Percentiles rank a stretch among this genome's conserved stretches.
Conservation (phyloP, 2,113 vertebrate species). For the Eonycteris spelaea region DNA sequence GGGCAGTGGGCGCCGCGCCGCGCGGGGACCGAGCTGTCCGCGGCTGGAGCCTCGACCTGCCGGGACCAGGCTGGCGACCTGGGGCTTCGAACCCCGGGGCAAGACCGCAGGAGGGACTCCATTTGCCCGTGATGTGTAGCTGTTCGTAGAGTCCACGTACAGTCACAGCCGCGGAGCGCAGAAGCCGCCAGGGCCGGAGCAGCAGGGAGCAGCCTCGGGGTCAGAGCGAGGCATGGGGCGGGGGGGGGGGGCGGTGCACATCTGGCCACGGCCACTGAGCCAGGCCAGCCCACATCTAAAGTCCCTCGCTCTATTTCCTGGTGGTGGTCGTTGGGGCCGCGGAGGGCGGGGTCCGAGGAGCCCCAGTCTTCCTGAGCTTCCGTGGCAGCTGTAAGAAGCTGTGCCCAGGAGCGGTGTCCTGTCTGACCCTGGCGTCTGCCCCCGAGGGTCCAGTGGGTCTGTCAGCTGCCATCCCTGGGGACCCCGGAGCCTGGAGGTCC, state of each 20-base stretch:
- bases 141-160: accelerated
- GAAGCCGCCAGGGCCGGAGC: not conserved
- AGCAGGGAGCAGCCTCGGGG: accelerated
- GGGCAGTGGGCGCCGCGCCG: not conserved
- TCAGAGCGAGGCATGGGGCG: too few relatives aligned
- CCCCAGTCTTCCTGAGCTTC: too few relatives aligned
- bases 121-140: not conserved
- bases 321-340: not conserved
- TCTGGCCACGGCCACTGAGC: not conserved
- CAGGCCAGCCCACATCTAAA: not conserved
- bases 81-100: not conserved
- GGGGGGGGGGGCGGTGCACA: not conserved
- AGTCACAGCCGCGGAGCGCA: not conserved
- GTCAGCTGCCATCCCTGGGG: not conserved
- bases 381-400: too few relatives aligned
- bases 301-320: not conserved
- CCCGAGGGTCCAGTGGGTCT: too few relatives aligned
- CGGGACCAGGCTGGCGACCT: not conserved
- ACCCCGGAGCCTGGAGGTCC: not conserved
- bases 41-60: accelerated
- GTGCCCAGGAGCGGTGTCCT: not conserved
- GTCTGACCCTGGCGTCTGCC: not conserved
- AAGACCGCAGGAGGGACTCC: not conserved
- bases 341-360: accelerated
- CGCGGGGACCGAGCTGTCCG: not conserved